Base-by-base conservation (phyloP, 2,113 vertebrate species). In the Sterna hirundo region DNA sequence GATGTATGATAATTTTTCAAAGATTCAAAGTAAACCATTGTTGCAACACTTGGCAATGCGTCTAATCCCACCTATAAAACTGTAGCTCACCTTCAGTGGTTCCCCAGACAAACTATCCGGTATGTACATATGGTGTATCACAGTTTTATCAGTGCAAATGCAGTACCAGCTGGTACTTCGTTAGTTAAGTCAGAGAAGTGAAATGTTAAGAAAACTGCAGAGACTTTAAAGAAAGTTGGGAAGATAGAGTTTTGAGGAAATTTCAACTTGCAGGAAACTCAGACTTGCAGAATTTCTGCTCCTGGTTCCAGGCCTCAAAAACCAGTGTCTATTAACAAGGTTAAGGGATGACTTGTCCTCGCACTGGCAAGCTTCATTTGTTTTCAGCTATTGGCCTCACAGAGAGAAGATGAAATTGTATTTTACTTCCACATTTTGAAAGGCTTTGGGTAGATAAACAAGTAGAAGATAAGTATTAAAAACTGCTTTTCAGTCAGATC, bases 401-500 rank as follows among this genome's bases (percentile, higher is more conserved):
- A 62, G 47, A 62, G 34, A 62, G 44, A 64, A 69, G n/a, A 68
- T 51, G 3, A 58, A 84, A 79, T 76, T 38, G 57, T 25, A 6
- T n/a, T 92, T 86, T 62, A 40, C 36, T 72, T 62, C 34, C 32
- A 34, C 55, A 26, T 18, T 61, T 78, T 74, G 52, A 83, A 83
- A 70, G 49, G 42, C 34, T 40, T 64, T 58, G 29, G 47, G 46
- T 78, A 55, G 42, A 18, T 61, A 74, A 44, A 11, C n/a, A 36
- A 61, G 22, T 61, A 88, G 40, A 95, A 95, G 77, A 5, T 20
- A 91, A 60, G 14, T 70, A 81, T 91, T 93, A 72, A 97, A 96
- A 96, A 90, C 79, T 90, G 89, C 64, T 64, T 84, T 96, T 95
- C 61, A 86, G 15, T 81, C 81, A 80, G 88, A 93, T 86, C 85